Conservation (phyloP, 2,113 vertebrate genomes). For the Leucoraja erinaceus region DNA sequence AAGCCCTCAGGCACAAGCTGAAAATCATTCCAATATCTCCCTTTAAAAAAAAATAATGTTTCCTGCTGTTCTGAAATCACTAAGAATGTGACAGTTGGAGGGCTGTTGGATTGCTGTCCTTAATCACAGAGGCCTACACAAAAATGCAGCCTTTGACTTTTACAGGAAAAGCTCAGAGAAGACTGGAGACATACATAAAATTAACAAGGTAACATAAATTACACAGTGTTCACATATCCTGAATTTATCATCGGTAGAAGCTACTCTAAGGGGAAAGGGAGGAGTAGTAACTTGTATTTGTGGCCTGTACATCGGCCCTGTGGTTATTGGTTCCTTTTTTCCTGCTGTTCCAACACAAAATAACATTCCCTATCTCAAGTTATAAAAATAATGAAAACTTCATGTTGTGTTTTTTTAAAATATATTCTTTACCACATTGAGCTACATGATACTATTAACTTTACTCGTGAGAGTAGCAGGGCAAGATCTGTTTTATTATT, state of each 20-base stretch:
- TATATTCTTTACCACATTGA: background rate
- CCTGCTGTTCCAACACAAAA: slow-evolving; percentile 18
- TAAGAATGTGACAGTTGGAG: slow-evolving; percentile 12
- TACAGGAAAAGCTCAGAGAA: slow-evolving; percentile 36
- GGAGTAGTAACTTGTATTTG: background rate
- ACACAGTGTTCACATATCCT: background rate
- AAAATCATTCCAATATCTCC: slow-evolving; percentile 29
- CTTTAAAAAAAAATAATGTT: background rate
- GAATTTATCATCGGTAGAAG: slow-evolving; percentile 37
- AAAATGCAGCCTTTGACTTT: slow-evolving; percentile 39
- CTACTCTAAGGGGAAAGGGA: background rate
- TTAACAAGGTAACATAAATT: slow-evolving; percentile 35
- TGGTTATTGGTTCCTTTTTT: slow-evolving; percentile 35
- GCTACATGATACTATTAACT: background rate
- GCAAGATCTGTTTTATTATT: background rate
- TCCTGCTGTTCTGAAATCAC: slow-evolving; percentile 21
- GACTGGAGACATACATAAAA: slow-evolving; percentile 39
- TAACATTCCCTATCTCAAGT: background rate
- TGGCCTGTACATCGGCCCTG: slow-evolving; percentile 25
- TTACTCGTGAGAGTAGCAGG: background rate
- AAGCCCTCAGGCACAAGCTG: background rate
- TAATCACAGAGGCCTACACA: background rate
- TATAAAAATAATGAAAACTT: slow-evolving; percentile 20
- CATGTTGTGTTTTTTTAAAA: background rate
- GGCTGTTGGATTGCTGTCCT: slow-evolving; percentile 40